Conservation (phyloP, 2,888 invertebrate species). For the Trachelus tabidus region DNA sequence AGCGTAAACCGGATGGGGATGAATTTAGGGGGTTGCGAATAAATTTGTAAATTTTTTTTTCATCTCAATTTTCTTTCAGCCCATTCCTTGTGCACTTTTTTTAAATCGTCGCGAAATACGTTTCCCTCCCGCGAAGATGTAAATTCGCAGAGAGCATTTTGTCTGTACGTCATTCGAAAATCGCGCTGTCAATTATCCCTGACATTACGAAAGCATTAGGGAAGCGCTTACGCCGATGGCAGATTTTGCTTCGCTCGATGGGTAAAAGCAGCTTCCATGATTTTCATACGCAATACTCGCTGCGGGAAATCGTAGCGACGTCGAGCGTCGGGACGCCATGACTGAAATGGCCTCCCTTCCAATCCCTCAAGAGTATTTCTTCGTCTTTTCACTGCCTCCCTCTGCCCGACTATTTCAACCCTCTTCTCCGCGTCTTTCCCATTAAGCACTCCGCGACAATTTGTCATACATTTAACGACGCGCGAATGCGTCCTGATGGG, state of each 20-base stretch:
- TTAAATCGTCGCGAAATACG: neutral
- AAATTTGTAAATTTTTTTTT: neutral
- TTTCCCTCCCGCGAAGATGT: neutral
- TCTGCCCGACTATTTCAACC: constrained; percentile 24
- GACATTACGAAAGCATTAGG: constrained; percentile 22
- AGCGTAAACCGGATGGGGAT: neutral
- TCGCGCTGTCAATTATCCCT: constrained; percentile 5
- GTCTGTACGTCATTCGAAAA: neutral
- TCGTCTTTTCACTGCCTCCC: constrained; percentile 40
- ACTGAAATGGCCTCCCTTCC: constrained; percentile 54
- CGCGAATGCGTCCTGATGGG: constrained; percentile 35
- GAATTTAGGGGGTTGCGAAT: neutral
- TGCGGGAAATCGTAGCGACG: constrained; percentile 2
- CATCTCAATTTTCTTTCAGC: neutral
- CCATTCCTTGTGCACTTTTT: neutral
- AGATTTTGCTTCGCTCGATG: constrained; percentile 40
- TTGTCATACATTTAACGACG: constrained; percentile 62
- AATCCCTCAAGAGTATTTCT: constrained; percentile 45
- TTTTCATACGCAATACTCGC: constrained; percentile 37
- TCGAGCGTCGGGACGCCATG: constrained; percentile 15
- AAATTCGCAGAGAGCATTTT: neutral
- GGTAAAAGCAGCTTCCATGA: constrained; percentile 29
- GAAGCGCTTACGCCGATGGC: constrained; percentile 36
- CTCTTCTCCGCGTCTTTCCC: constrained; percentile 46
- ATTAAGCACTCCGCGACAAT: constrained; percentile 65